Evolutionary conservation across 2,888 invertebrate species (phyloP).

Genomic region (Silvanus unidentatus): DNA sequence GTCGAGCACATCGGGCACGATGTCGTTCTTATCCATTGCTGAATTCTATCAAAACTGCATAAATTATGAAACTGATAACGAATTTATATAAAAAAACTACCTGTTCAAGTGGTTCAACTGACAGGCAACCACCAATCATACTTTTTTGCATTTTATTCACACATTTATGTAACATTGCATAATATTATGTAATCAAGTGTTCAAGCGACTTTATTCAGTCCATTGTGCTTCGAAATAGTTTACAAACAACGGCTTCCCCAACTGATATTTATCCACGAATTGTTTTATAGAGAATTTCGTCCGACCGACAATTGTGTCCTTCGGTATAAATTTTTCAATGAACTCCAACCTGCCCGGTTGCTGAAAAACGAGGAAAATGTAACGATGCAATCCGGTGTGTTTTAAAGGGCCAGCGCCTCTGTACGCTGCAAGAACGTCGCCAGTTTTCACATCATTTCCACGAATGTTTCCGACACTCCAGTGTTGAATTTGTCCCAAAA

Average conservation of each 20-base stretch:
- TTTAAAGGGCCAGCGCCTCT: constrained; percentile 63
- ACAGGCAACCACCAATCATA: no score
- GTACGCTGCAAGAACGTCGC: constrained; percentile 63
- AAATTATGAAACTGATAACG: not conserved
- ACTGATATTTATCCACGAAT: constrained; percentile 22
- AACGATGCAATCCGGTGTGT: constrained; percentile 66
- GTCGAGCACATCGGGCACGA: constrained; percentile 5
- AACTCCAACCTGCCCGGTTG: constrained; percentile 51
- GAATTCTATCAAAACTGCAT: no score
- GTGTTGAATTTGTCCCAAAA: constrained; percentile 62
- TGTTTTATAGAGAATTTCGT: constrained; percentile 21
- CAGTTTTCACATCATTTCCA: constrained; percentile 55
- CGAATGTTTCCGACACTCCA: constrained; percentile 75
- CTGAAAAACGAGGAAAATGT: constrained; percentile 61
- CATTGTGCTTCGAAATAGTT: constrained; percentile 28
- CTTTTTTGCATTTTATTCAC: no score
- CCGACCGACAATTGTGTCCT: constrained; percentile 14
- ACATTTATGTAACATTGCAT: no score
- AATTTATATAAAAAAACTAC: no score
- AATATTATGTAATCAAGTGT: not conserved
- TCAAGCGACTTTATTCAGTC: constrained; percentile 22
- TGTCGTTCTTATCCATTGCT: not conserved
- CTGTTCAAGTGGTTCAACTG: no score
- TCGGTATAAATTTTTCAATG: constrained; percentile 30
- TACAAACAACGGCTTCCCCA: constrained; percentile 22